These are phyloP conservation scores for Lepisosteus oculatus DNA, from an alignment of 2,113 vertebrate species.

Conservation along the genomic window DNA sequence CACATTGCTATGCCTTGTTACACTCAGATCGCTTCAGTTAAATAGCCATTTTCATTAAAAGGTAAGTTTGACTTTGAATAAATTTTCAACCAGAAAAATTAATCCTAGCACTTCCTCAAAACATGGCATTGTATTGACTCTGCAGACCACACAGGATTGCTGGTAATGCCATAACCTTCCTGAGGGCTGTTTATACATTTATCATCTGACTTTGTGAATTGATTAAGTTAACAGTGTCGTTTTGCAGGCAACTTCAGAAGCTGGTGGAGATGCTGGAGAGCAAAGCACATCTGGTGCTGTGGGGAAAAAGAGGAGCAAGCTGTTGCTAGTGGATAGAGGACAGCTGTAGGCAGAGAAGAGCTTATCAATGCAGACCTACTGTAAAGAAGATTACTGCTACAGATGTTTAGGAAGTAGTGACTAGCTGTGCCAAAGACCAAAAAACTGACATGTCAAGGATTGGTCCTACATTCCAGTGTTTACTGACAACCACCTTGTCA, in stretches of 20 bases:
- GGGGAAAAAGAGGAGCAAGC: background rate
- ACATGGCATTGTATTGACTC: too few species aligned
- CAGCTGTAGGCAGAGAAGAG: conserved; percentile 38
- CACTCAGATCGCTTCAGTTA: too few species aligned
- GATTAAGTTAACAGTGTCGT: conserved; percentile 1
- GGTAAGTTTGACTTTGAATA: too few species aligned
- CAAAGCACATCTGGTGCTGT: background rate
- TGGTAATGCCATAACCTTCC: conserved; percentile 44
- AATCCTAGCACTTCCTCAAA: too few species aligned
- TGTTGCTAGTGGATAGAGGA: conserved; percentile 17
- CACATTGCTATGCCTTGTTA: too few species aligned
- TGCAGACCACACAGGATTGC: conserved; percentile 23
- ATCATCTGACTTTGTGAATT: conserved; percentile 24
- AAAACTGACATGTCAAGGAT: background rate
- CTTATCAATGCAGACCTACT: background rate
- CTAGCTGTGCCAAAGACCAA: background rate
- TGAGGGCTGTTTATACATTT: conserved; percentile 26
- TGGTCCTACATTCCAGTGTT: background rate
- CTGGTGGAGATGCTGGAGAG: background rate
- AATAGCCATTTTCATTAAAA: too few species aligned
- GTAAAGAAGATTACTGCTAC: background rate
- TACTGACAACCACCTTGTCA: too few species aligned
- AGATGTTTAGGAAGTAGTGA: background rate
- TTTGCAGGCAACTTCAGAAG: background rate
- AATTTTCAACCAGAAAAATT: too few species aligned